These are phyloP conservation scores for Lepus oiostolus DNA, from an alignment of 2,797 vertebrate genomes.

Conservation along the genomic window DNA sequence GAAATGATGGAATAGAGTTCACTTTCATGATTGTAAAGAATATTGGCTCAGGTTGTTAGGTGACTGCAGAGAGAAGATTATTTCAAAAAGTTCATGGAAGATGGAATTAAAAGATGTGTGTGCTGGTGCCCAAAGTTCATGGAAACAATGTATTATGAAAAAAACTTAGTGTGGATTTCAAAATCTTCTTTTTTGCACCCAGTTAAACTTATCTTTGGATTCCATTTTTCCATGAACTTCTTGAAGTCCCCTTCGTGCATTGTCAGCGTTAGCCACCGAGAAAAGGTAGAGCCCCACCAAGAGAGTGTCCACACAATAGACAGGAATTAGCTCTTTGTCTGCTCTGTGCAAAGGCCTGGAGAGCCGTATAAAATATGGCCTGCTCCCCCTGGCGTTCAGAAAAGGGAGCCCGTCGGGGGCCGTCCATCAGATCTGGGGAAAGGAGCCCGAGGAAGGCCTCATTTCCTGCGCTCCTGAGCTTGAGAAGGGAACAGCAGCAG, in stretches of 20 bases:
- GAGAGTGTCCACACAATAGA: constrained; percentile 24
- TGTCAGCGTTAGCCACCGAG: background rate
- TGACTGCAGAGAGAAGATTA: background rate
- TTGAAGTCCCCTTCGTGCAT: no score
- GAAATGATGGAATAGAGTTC: background rate
- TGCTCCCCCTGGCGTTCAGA: constrained; percentile 76
- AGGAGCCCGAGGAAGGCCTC: constrained; percentile 25
- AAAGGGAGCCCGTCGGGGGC: constrained; percentile 6
- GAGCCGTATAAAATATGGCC: background rate
- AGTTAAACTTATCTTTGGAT: no score
- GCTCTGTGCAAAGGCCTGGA: background rate
- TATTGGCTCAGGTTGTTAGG: background rate
- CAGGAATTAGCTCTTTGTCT: background rate
- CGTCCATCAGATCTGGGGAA: constrained; percentile 43
- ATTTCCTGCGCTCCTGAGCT: constrained; percentile 50
- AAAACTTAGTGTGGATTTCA: no score
- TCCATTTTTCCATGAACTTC: no score
- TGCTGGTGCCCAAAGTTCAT: no score
- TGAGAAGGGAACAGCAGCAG: constrained; percentile 69
- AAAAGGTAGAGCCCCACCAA: background rate
- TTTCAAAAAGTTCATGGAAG: no score
- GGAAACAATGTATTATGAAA: no score
- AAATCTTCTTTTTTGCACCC: no score
- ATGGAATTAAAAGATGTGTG: no score
- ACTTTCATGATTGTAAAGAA: constrained; percentile 5